Evolutionary conservation across 2,797 vertebrate species (phyloP), one percentile per base, ranked within the genome.

Genomic region (Notoglanidium macrostoma): DNA sequence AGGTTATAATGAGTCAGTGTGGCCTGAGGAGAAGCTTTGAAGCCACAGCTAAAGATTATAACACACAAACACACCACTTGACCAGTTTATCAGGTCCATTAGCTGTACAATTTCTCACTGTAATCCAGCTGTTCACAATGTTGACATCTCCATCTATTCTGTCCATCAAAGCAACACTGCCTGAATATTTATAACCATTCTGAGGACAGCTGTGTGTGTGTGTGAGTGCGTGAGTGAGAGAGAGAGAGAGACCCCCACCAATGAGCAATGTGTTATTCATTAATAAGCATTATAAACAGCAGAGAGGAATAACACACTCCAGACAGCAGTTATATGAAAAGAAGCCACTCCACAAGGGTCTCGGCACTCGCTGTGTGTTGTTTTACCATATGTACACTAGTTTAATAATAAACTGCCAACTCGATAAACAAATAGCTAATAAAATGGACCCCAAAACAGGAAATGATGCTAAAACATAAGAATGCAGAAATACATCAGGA

Each of bases 1-100:
- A 83, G 88, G 86, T 89, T 89, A 86, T 83, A 85, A 88, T 55
- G 70, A 88, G 84, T 68, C 89, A 84, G 59, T 49, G 73, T 73
- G 77, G 74, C 84, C 86, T 44, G 65, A 82, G 54, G 74, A 81
- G 70, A 79, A 0, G 82, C 44, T 78, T 83, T 44, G 44, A 85
- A 85, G 67, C 49, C 35, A 9, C 6, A 1, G 51, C 21, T 78
- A 21, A 78, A 35, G 15, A 32, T 55, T 78, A 51, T 68, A 32
- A 59, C 57, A 29, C n/a, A n/a, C 51, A 78, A 29, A 32, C 21
- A 10, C 68, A 51, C 17, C 21, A 78, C 76, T 7, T 49, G 23
- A 26, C 40, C 23, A 1, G 76, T 21, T 78, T 55, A 55, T 21
- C 51, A 54, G 49, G 49, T 54, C 51, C 74, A 54, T 51, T 10